Percentiles rank a stretch among this genome's conserved stretches.
Conservation (phyloP, 2,797 vertebrate genomes). For the Microctenopoma stevenorrisi region DNA sequence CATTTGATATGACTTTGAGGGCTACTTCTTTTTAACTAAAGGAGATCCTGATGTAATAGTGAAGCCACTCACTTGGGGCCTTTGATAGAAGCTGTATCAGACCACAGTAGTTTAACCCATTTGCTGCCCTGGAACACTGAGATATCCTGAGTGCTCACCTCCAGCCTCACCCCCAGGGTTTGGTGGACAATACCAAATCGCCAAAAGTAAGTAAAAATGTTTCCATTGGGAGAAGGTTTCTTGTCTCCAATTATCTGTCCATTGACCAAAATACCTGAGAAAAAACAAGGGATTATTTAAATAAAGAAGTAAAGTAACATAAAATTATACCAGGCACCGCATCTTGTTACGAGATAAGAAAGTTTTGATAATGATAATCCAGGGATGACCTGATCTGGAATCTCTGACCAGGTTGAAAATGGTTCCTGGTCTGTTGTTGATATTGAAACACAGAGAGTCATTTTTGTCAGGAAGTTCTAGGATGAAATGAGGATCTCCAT, state of each 20-base stretch:
- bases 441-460: constrained; percentile 87
- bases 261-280: constrained; percentile 89
- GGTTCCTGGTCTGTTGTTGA: constrained; percentile 71
- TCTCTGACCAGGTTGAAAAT: constrained; percentile 86
- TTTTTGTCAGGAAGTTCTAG: constrained; percentile 80
- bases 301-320: neutral
- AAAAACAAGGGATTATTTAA: constrained; percentile 7
- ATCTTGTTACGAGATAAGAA: neutral
- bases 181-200: constrained; percentile 88
- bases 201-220: constrained; percentile 90
- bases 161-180: constrained; percentile 81
- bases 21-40: neutral
- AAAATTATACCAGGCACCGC: too few species aligned
- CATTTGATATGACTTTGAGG: neutral
- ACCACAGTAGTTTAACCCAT: constrained; percentile 84
- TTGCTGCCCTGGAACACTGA: constrained; percentile 77
- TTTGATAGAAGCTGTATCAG: constrained; percentile 80
- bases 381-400: constrained; percentile 82
- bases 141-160: constrained; percentile 87
- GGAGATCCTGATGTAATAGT: neutral
- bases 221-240: constrained; percentile 72
- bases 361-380: neutral
- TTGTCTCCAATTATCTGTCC: constrained; percentile 91
- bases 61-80: constrained; percentile 73
- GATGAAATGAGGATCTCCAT: constrained; percentile 86